Evolutionary conservation across 2,113 vertebrate species (phyloP), one percentile per base, ranked within the genome.

Genomic region (Scophthalmus maximus): DNA sequence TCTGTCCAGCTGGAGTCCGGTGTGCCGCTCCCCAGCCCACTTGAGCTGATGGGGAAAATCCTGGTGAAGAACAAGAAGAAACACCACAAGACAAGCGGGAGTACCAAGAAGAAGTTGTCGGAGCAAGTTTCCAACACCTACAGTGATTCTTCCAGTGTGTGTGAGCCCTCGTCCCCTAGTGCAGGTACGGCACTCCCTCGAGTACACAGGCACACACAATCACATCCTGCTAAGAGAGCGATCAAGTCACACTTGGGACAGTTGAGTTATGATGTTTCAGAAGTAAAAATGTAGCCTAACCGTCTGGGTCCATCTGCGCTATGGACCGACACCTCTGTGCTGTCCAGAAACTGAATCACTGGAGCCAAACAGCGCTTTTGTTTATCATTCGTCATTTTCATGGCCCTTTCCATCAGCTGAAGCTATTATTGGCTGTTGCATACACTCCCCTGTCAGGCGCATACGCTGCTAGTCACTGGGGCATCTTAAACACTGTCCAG

Each of bases 11-110:
- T 99, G 89, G 97, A 98, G 84, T 68, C 95, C 3, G 93, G 95
- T 0, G 93, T 96, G 29, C 95, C 95, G 14, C 94, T 99, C 52
- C 98, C 98, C 49, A 98, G 98, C 81, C 98, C 98, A 0, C 93
- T 94, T 91, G 97, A 99, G 49, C 93, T 99, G 80, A 96, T 96
- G 94, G 97, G 97, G 56, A 99, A 99, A 90, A 99, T 99, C 77
- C 89, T 99, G 60, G 95, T 99, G 81, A 99, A 99, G 88, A 99
- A 99, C 92, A 99, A 99, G 84, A 99, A 99, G 92, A 98, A 97
- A 61, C 96, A 96, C 0, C 96, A 95, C 68, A 99, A 99, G 71
- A 91, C 93, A 0, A 94, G 95, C 8, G 96, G 96, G 29, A 95
- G 96, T 70, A 91, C 92, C 14, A 98, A 98, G 88, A 99, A 99